Evolutionary conservation across 2,797 vertebrate species (phyloP).

Genomic region (Peromyscus aztecus): DNA sequence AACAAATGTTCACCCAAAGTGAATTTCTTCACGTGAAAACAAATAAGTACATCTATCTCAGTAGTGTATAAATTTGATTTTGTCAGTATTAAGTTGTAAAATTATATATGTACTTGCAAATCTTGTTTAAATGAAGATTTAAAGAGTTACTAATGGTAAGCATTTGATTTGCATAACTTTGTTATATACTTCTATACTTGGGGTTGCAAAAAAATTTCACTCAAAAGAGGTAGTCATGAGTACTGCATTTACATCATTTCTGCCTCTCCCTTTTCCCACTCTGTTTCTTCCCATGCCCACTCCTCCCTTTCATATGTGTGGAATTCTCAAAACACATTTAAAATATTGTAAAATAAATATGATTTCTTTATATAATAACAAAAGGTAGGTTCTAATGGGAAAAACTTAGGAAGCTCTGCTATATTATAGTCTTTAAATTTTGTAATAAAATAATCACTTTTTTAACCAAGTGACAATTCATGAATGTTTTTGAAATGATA

Average conservation of each 20-base stretch:
- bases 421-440: not conserved
- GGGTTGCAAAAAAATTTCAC: not conserved
- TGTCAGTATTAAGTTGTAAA: not conserved
- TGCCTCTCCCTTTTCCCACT: not conserved
- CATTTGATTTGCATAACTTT: not conserved
- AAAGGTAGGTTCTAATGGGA: not conserved
- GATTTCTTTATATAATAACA: not conserved
- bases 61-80: not conserved
- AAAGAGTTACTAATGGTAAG: not conserved
- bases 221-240: not conserved
- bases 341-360: not conserved
- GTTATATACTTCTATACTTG: not conserved
- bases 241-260: not conserved
- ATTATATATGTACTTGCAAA: not conserved
- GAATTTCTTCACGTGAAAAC: not conserved
- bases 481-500: slow-evolving; percentile 60
- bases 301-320: not conserved
- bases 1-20: not conserved
- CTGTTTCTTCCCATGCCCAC: not conserved
- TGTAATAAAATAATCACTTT: slow-evolving; percentile 13
- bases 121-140: not conserved
- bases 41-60: not conserved
- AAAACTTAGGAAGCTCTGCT: not conserved
- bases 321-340: not conserved
- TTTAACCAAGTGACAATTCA: slow-evolving; percentile 43